Evolutionary conservation across 1,140 invertebrate genomes (phyloP).

Genomic region (Bombus balteatus): DNA sequence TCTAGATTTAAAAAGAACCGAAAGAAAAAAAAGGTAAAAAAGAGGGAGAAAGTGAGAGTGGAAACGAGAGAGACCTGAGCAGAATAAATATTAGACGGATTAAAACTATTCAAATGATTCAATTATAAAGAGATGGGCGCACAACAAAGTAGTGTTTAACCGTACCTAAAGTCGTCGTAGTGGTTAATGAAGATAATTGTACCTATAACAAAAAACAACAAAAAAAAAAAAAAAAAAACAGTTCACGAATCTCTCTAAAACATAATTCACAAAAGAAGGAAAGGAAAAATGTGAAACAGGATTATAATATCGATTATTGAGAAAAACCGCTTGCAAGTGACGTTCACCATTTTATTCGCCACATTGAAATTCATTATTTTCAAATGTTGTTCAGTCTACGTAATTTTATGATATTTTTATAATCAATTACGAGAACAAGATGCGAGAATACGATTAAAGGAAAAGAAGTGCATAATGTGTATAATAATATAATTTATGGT

Average conservation of each 20-base stretch:
- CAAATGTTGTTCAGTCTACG: slow-evolving; percentile 24
- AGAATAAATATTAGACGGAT: slow-evolving; percentile 21
- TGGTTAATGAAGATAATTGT: slow-evolving; percentile 72
- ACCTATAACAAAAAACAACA: slow-evolving; percentile 56
- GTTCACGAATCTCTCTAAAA: slow-evolving; percentile 63
- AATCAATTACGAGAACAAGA: background rate
- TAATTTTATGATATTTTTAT: slow-evolving; percentile 37
- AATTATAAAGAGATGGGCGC: slow-evolving; percentile 74
- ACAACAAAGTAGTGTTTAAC: slow-evolving; percentile 73
- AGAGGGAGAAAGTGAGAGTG: background rate
- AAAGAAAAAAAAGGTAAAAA: background rate
- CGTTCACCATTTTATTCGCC: background rate
- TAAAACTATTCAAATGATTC: slow-evolving; percentile 42
- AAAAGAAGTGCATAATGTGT: background rate
- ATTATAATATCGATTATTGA: slow-evolving; percentile 33
- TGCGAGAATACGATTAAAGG: background rate
- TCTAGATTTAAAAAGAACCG: slow-evolving; percentile 46
- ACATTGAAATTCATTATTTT: slow-evolving; percentile 29
- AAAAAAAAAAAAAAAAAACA: slow-evolving; percentile 49
- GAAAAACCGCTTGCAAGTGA: slow-evolving; percentile 24
- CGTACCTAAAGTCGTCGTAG: slow-evolving; percentile 72
- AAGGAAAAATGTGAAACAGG: slow-evolving; percentile 1
- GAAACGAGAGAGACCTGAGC: slow-evolving; percentile 50
- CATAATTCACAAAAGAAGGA: slow-evolving; percentile 32
- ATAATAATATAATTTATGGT: background rate